phyloP scores from a whole-genome alignment of 2,113 vertebrate species.

The Narcine bancroftii region DNA sequence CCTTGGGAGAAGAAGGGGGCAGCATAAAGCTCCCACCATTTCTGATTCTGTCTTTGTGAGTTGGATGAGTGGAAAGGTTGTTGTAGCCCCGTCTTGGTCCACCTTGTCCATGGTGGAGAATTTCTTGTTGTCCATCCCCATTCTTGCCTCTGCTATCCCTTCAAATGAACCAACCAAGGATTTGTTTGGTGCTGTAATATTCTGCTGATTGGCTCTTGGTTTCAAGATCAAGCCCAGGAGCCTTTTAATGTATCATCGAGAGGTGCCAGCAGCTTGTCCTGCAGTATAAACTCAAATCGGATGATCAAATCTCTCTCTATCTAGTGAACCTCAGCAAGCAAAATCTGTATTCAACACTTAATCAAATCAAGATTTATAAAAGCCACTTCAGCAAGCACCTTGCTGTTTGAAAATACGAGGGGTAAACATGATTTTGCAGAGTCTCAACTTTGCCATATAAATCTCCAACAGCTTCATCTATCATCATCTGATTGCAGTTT shows the following conservation, averaged over 20 bases:
- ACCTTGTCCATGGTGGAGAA: not conserved
- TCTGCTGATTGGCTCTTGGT: not conserved
- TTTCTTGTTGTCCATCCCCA: too few species aligned
- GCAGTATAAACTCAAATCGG: not conserved
- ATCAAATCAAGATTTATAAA: conserved; percentile 11
- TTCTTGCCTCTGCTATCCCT: too few species aligned
- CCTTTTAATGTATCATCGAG: not conserved
- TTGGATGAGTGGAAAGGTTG: too few species aligned
- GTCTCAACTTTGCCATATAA: not conserved
- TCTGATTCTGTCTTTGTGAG: not conserved
- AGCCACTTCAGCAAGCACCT: not conserved
- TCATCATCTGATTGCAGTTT: not conserved
- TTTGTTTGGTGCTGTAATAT: too few species aligned
- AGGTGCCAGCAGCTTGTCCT: not conserved
- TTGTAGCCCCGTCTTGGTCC: not conserved
- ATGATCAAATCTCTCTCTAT: not conserved
- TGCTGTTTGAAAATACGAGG: not conserved
- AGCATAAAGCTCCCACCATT: not conserved
- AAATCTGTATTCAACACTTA: not conserved
- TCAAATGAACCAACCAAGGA: too few species aligned
- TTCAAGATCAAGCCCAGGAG: not conserved
- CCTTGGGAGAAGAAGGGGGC: too few species aligned
- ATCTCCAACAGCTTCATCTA: not conserved
- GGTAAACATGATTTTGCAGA: not conserved
- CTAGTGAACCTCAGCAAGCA: not conserved